These are phyloP conservation scores for Meliscaeva auricollis DNA, from an alignment of 2,888 invertebrate genomes.

Conservation along the genomic window DNA sequence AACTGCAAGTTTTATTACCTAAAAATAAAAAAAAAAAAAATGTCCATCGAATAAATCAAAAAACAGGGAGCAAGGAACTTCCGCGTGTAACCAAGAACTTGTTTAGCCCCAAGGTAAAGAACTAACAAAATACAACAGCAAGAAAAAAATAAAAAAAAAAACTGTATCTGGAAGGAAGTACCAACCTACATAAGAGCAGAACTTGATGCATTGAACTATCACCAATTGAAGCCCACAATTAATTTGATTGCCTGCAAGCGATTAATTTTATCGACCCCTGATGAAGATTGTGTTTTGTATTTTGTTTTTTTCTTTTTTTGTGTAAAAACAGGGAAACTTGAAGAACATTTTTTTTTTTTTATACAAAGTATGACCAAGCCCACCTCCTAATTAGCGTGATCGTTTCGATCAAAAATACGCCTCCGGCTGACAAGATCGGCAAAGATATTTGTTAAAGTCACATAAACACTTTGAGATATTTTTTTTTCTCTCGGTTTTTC, in stretches of 20 bases:
- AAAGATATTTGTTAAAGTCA: constrained; percentile 43
- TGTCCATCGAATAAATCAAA: constrained; percentile 63
- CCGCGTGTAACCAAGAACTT: constrained; percentile 65
- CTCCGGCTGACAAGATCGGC: constrained; percentile 64
- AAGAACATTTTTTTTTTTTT: constrained; percentile 20
- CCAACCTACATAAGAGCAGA: not conserved
- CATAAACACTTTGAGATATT: constrained; percentile 27
- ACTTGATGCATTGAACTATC: constrained; percentile 44
- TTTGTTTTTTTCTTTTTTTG: constrained; percentile 32
- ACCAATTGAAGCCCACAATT: constrained; percentile 54
- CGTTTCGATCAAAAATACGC: constrained; percentile 65
- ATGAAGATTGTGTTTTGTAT: not conserved
- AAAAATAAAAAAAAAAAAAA: constrained; percentile 61
- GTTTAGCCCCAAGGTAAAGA: constrained; percentile 28
- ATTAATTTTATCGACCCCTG: constrained; percentile 37
- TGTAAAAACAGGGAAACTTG: constrained; percentile 35
- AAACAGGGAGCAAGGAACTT: constrained; percentile 51
- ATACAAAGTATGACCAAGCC: constrained; percentile 32
- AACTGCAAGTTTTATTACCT: constrained; percentile 57
- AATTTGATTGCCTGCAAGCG: constrained; percentile 63
- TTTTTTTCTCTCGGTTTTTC: not conserved
- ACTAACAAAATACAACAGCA: no score
- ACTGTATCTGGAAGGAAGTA: not conserved
- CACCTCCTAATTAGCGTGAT: constrained; percentile 69
- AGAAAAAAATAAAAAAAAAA: no score